Conservation (phyloP, 2,797 vertebrate species). For the Chromis chromis region DNA sequence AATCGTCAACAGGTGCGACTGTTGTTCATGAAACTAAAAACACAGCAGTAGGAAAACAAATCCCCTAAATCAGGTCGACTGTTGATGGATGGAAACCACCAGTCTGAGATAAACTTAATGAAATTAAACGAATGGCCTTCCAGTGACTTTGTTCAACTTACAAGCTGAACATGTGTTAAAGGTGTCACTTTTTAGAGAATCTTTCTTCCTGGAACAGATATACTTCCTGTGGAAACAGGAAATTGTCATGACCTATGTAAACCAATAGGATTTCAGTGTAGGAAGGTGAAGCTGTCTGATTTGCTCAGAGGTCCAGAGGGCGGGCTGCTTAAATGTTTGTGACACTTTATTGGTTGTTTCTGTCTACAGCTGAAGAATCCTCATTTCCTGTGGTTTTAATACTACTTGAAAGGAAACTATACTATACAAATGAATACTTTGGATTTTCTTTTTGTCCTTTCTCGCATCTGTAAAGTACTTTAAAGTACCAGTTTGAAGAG, state of each 20-base stretch:
- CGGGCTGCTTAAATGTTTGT: neutral
- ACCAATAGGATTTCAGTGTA: conserved; percentile 5
- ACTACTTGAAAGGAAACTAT: too few relatives aligned
- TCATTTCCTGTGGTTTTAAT: neutral
- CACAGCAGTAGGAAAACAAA: conserved; percentile 3
- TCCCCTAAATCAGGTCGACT: neutral
- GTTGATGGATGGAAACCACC: conserved; percentile 15
- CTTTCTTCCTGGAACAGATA: conserved; percentile 24
- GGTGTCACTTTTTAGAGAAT: neutral
- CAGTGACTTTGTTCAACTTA: neutral
- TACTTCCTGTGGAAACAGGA: conserved; percentile 34
- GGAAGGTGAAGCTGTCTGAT: neutral
- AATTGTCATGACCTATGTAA: neutral
- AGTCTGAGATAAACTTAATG: conserved; percentile 3
- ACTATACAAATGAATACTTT: too few relatives aligned
- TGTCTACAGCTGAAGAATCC: neutral
- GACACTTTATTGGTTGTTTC: neutral
- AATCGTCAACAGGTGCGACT: conserved; percentile 63
- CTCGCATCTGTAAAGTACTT: too few relatives aligned
- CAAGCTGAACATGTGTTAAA: neutral
- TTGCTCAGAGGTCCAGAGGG: neutral
- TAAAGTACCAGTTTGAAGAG: too few relatives aligned
- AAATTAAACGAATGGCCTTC: neutral
- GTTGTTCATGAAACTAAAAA: conserved; percentile 11
- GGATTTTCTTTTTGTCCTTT: too few relatives aligned